Base-by-base conservation (phyloP, 2,797 vertebrate genomes). In the Crotalus adamanteus region DNA sequence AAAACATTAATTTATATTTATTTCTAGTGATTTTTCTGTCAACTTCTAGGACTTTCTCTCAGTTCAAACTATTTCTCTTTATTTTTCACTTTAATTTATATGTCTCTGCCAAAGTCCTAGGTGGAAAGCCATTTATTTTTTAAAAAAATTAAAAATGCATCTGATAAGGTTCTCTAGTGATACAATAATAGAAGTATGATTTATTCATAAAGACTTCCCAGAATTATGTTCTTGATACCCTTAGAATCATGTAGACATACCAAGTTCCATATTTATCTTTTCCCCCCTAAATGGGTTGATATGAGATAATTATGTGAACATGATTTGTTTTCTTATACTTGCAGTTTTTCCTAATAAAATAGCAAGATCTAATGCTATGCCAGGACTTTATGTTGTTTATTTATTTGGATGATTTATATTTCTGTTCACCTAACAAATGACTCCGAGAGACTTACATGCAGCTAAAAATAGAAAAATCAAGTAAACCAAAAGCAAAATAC, bases 141-240 rank as follows among this genome's bases (percentile, higher is more conserved):
- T 11, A 2, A 53, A 53, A 51, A 31, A 31, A 63, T 9, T 31
- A 57, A 20, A 28, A 63, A 42, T 89, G 20, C 37, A 14, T 51
- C 5, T 12, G 25, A 94, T 92, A 91, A 55, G 47, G 93, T 86
- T 94, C 42, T 51, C n/a, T 87, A 91, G 11, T 89, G 73, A 69
- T 28, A 14, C 56, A 78, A n/a, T 2, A 60, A 93, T n/a, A 65
- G n/a, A 92, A 91, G 0, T 3, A 12, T 47, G 4, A 3, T 55
- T 94, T 92, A 37, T 8, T 53, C 93, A 92, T 69, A 59, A 73
- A 73, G 31, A 37, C 69, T 91, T 92, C 87, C 90, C 95, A 96
- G 96, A 96, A 96, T 93, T 95, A 96, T 8, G 86, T 2, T 95
- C 37, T 59, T 60, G 93, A 94, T 96, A 97, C 95, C 94, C 53